Evolutionary conservation across 2,888 invertebrate genomes (phyloP), one percentile per base, ranked within the genome.

Genomic region (Athalia cordata): DNA sequence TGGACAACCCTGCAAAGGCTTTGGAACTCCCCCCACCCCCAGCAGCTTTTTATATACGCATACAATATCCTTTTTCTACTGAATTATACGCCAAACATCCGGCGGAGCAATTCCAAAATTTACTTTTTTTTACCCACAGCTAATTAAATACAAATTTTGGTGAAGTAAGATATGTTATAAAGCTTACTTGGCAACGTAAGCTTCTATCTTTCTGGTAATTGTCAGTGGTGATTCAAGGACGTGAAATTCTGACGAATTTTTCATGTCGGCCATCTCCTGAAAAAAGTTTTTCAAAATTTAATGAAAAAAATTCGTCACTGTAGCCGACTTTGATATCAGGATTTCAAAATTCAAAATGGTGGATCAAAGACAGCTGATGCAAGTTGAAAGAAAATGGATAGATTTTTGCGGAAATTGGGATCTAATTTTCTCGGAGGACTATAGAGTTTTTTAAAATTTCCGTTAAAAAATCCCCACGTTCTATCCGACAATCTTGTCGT

Each of bases 1-100:
- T 89, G 88, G 88, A 88, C 89, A 88, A 87, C 85, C 75, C 29
- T 29, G 29, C 29, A 75, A 75, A 75, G 75, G 75, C 64, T 29
- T 9, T 8, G 13, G 11, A 47, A 50, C 15, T 6, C 75, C 29
- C 29, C 15, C 13, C 50, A 29, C 29, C 29, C 29, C 29, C 29
- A 29, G 29, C 29, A 29, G 29, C 29, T 29, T 29, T 29, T 29
- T 29, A 29, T 29, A 29, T 2, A 29, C 29, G 29, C 29, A 29
- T 29, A 2, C 29, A 29, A 29, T 29, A 29, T 29, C 29, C 29
- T 29, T 49, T 64, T 75, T 62, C 62, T 64, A 62, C 75, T 62
- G 3, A 50, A 75, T 29, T 29, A 29, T 62, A 75, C 59, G 57
- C 47, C 72, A 72, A 72, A 72, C 59, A 64, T 64, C 59, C 72